These are phyloP conservation scores for Benitochromis conjunctus DNA, from an alignment of 2,113 vertebrate species.

Conservation along the genomic window DNA sequence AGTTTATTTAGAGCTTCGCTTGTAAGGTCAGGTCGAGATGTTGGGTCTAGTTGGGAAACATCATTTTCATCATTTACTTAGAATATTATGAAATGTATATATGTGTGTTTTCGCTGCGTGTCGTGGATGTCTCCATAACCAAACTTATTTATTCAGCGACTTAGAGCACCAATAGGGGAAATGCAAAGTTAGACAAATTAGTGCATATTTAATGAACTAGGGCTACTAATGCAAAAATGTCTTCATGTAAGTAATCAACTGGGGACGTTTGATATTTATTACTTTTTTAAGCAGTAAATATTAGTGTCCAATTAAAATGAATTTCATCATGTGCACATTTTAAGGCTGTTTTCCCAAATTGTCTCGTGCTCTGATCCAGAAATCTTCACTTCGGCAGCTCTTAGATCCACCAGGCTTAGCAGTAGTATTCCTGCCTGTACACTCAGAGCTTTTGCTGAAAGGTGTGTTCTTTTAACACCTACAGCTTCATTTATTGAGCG, in stretches of 20 bases:
- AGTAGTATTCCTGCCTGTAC: background rate
- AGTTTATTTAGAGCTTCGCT: background rate
- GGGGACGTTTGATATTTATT: background rate
- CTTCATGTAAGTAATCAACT: background rate
- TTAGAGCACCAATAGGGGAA: background rate
- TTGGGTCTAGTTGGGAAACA: background rate
- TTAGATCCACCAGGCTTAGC: rapidly evolving
- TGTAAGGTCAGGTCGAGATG: background rate
- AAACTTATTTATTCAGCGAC: rapidly evolving
- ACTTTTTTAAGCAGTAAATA: background rate
- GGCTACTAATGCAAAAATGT: background rate
- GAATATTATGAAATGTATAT: background rate
- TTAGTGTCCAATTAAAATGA: background rate
- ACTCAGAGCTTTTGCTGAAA: background rate
- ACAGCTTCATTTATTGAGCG: background rate
- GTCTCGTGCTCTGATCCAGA: rapidly evolving
- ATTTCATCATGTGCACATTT: background rate
- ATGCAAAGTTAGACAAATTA: background rate
- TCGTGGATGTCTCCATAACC: background rate
- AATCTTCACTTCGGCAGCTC: background rate
- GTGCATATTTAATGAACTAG: background rate
- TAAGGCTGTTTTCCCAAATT: background rate
- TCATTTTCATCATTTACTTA: background rate
- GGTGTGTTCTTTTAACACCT: rapidly evolving
- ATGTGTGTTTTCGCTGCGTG: rapidly evolving